phyloP scores from a whole-genome alignment of 2,888 invertebrate species.

The Leptinotarsa peninsularis region DNA sequence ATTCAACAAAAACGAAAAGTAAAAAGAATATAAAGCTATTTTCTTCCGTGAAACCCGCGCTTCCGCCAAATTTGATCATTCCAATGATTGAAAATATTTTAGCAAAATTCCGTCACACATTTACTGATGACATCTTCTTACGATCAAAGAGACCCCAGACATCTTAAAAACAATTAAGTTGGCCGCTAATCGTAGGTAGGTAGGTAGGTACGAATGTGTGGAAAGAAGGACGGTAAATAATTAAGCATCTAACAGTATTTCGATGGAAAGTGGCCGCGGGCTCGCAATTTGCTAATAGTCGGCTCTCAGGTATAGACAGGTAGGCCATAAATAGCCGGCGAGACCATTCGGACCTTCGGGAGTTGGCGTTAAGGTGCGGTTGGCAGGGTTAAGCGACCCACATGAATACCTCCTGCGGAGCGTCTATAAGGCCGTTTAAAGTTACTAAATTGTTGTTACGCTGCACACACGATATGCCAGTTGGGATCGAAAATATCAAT shows the following conservation, averaged over 20 bases:
- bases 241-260: slow-evolving; percentile 36
- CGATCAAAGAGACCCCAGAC: neutral
- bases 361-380: slow-evolving; percentile 61
- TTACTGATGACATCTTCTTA: neutral
- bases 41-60: neutral
- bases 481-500: too few species aligned
- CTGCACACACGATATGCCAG: too few species aligned
- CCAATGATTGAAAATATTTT: neutral
- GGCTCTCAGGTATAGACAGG: slow-evolving; percentile 48
- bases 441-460: too few species aligned
- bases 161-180: neutral
- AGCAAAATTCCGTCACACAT: neutral
- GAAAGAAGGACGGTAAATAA: slow-evolving; percentile 36
- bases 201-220: slow-evolving; percentile 29
- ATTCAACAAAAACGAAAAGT: too few species aligned
- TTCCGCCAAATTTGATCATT: neutral
- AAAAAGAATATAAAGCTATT: too few species aligned
- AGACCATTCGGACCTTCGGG: slow-evolving; percentile 50
- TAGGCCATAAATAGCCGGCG: slow-evolving; percentile 52
- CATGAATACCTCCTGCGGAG: slow-evolving; percentile 56
- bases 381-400: slow-evolving; percentile 59
- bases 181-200: neutral
- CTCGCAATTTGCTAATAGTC: slow-evolving; percentile 43
- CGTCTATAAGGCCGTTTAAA: slow-evolving; percentile 25
- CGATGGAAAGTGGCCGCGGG: slow-evolving; percentile 37